Base-by-base conservation (phyloP, 1,140 invertebrate genomes). In the Tetramorium parvispinum region DNA sequence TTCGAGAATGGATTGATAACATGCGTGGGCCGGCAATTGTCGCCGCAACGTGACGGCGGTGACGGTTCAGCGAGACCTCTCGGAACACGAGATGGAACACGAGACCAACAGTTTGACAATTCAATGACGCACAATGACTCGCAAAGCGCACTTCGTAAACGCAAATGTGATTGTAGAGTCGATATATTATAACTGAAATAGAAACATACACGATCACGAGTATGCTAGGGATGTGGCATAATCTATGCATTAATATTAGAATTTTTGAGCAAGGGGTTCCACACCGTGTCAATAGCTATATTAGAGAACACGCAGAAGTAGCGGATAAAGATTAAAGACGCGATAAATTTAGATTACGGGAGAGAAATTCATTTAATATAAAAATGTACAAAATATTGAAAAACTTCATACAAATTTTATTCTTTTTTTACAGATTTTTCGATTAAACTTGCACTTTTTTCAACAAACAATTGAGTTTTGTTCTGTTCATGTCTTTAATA, bases 101-200 rank as follows among this genome's bases (percentile, higher is more conserved):
- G 59, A 68, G 59, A 75, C 68, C 59, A 78, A 88, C 68, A 90
- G 75, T 92, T 92, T 93, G 92, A 93, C 93, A 93, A 94, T 93
- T 94, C 91, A 94, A 95, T 88, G 92, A 95, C 94, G 95, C 94
- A 95, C 94, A 95, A 94, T 94, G 94, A 94, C 93, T 95, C 94
- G 94, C 94, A 95, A 92, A 93, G 91, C 87, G 94, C 94, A 95
- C 94, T 92, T 93, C 91, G 91, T 94, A 94, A 95, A 94, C 93
- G 93, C 94, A 94, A 93, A 93, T 95, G 95, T 95, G 95, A 95
- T 95, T 93, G 92, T 94, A 94, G 93, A 87, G 91, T 91, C 79
- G 86, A 88, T 88, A 89, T 89, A 91, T 40, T 87, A 77, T 53
- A 79, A 91, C 21, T 53, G 88, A 82, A 85, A 68, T 91, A 91